phyloP scores from a whole-genome alignment of 53 echinoderm and acorn worm genomes.

The Glandiceps talaboti region DNA sequence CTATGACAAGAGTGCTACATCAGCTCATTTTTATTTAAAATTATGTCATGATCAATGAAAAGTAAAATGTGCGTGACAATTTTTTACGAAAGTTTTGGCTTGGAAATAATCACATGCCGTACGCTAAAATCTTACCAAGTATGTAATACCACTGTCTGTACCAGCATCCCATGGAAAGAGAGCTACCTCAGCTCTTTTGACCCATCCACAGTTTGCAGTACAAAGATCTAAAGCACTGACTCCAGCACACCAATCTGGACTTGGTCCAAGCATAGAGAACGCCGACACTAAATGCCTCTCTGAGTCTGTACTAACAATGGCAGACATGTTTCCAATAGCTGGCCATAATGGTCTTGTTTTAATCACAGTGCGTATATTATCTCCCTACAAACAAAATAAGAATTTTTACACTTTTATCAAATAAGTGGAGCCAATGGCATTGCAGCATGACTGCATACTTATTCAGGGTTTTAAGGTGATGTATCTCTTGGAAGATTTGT shows the following conservation, averaged over 20 bases:
- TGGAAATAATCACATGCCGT: too few species aligned
- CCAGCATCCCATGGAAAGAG: slow-evolving; percentile 93
- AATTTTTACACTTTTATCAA: too few species aligned
- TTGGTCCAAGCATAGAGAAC: slow-evolving; percentile 94
- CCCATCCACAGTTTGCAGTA: slow-evolving; percentile 78
- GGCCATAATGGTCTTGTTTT: slow-evolving; percentile 79
- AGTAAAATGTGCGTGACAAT: too few species aligned
- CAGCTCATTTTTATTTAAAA: not conserved
- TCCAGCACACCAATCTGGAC: slow-evolving; percentile 87
- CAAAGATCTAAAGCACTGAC: slow-evolving; percentile 70
- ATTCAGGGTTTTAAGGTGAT: too few species aligned
- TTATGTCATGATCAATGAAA: too few species aligned
- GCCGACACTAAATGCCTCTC: slow-evolving; percentile 64
- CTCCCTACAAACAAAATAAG: slow-evolving; percentile 34
- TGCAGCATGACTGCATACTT: too few species aligned
- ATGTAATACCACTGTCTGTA: slow-evolving; percentile 83
- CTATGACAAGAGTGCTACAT: too few species aligned
- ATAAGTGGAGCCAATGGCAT: too few species aligned
- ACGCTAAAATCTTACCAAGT: slow-evolving; percentile 50
- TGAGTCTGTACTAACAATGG: slow-evolving; percentile 58
- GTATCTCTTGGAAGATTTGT: too few species aligned
- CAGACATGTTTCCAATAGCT: slow-evolving; percentile 88
- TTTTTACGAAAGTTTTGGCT: too few species aligned
- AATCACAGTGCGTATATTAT: slow-evolving; percentile 76
- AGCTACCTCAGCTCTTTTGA: slow-evolving; percentile 43